Base-by-base conservation (phyloP, 2,113 vertebrate species). In the Acanthisitta chloris region DNA sequence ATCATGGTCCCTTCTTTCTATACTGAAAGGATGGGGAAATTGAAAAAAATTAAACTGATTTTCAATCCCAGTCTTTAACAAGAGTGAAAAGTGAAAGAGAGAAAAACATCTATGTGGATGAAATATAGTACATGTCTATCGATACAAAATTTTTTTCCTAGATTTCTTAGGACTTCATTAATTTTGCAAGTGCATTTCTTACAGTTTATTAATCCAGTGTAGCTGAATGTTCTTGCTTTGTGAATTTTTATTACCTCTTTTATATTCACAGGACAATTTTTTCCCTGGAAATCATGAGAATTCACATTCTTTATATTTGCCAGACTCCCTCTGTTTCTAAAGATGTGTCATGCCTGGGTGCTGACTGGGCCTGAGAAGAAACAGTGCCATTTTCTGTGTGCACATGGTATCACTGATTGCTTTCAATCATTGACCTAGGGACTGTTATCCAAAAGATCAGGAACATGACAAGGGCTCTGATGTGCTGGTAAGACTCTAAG, bases 101-200 rank as follows among this genome's bases (percentile, higher is more conserved):
- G 17, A 70, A 87, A 87, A 96, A 55, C 24, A 78, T 18, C 28
- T 76, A 20, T 45, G 6, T 64, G 49, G 65, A 65, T 87, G 62
- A 90, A 94, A 84, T 64, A 74, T 5, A 74, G 17, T 28, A 24
- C 24, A 61, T 23, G 40, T 23, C 79, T 88, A 48, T 64, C 18
- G 86, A 92, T 70, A 57, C 49, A 87, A 87, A 87, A 49, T 89
- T 88, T 95, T 70, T 82, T 81, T 90, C 73, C 38, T 90, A 57
- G 51, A 61, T 81, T 87, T 94, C 84, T 96, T 65, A 83, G 42
- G 57, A 84, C 71, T 90, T 94, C 89, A 84, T 96, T 95, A 70
- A 96, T 94, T 95, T 95, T 40, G 48, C 36, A 92, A 76, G 33
- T n/a, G 92, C 54, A 42, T 94, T 96, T 92, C 64, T 73, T 55